These are phyloP conservation scores for Epicauta chinensis DNA, from an alignment of 1,140 invertebrate genomes.

Conservation along the genomic window DNA sequence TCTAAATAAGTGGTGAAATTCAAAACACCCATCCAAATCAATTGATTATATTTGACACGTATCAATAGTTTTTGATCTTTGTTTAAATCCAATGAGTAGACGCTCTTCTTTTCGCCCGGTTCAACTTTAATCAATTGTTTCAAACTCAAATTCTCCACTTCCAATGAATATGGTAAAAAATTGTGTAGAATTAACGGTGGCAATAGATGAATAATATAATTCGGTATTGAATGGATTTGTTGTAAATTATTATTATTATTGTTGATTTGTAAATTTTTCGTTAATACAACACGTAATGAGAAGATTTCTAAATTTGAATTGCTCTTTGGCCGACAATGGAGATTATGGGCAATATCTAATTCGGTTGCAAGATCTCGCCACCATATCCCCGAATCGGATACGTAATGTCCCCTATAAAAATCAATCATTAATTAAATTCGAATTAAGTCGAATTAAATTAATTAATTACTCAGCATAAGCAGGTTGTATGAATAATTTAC, in stretches of 20 bases:
- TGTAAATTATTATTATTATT: too few species aligned
- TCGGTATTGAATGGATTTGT: constrained; percentile 54
- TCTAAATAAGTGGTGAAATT: constrained; percentile 62
- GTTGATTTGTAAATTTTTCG: constrained; percentile 34
- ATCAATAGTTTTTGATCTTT: constrained; percentile 54
- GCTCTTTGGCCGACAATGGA: constrained; percentile 57
- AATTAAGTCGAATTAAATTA: constrained; percentile 19
- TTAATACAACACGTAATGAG: constrained; percentile 52
- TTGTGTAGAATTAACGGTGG: constrained; percentile 72
- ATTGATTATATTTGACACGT: constrained; percentile 62
- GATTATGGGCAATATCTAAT: constrained; percentile 52
- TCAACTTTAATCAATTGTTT: constrained; percentile 50
- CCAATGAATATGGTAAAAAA: constrained; percentile 63
- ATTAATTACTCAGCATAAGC: constrained; percentile 63
- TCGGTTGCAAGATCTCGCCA: constrained; percentile 71
- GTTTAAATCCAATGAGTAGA: constrained; percentile 58
- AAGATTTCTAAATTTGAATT: constrained; percentile 51
- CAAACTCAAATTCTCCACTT: constrained; percentile 44
- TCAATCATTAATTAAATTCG: neutral
- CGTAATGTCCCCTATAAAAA: constrained; percentile 55
- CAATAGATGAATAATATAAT: constrained; percentile 63
- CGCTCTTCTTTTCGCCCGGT: constrained; percentile 62
- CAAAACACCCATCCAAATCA: constrained; percentile 64
- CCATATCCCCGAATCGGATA: constrained; percentile 65
- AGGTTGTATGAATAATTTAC: constrained; percentile 67